Conservation (phyloP, 2,888 invertebrate species). For the Endomychus coccineus region DNA sequence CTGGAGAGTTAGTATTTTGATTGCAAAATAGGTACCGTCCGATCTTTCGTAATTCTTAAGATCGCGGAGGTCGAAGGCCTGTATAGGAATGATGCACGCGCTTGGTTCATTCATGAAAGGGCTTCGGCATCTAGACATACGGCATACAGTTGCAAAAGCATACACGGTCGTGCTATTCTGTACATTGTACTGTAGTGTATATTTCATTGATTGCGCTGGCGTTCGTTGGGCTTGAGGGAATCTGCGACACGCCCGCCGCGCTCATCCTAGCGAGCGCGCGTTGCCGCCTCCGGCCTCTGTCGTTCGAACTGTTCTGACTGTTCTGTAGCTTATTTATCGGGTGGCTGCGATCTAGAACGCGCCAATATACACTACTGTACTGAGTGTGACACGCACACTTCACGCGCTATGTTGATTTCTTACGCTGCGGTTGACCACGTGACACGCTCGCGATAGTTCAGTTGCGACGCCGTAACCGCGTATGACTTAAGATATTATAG, state of each 20-base stretch:
- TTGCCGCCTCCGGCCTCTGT: slow-evolving; percentile 41
- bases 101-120: background rate
- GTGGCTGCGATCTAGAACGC: slow-evolving; percentile 42
- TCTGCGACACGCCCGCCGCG: slow-evolving; percentile 44
- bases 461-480: slow-evolving; percentile 11
- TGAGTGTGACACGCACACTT: slow-evolving; percentile 9
- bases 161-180: slow-evolving; percentile 4
- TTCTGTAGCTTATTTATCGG: slow-evolving; percentile 45
- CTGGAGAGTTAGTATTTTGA: too few relatives aligned
- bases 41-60: too few relatives aligned
- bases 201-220: slow-evolving; percentile 44
- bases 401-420: slow-evolving; percentile 25
- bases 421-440: slow-evolving; percentile 31
- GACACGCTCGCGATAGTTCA: slow-evolving; percentile 36
- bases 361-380: too few relatives aligned
- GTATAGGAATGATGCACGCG: too few relatives aligned
- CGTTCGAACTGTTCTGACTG: slow-evolving; percentile 33
- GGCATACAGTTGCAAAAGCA: background rate
- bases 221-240: slow-evolving; percentile 39
- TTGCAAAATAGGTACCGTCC: too few relatives aligned
- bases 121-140: background rate
- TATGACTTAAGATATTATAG: slow-evolving; percentile 13
- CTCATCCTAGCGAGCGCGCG: slow-evolving; percentile 43
- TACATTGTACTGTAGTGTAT: slow-evolving; percentile 36
- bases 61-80: too few relatives aligned